Percentiles rank a stretch among this genome's conserved stretches.
These are phyloP conservation scores for Allophyes oxyacanthae DNA, from an alignment of 2,888 invertebrate genomes.

Conservation along the genomic window DNA sequence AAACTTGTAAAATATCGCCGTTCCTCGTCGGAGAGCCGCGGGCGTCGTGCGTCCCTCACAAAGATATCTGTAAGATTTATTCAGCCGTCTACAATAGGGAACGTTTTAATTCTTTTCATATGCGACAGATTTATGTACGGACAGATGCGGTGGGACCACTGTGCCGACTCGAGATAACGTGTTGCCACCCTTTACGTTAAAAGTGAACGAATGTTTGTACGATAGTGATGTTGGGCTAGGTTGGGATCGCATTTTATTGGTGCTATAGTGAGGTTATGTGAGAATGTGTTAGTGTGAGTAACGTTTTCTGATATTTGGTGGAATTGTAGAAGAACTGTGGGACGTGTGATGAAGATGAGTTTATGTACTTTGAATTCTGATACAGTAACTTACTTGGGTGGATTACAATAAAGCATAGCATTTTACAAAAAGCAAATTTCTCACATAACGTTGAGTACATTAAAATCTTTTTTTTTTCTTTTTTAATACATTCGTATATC, in stretches of 20 bases:
- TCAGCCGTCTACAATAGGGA: constrained; percentile 85
- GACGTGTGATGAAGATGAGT: background rate
- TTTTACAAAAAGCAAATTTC: too few relatives aligned
- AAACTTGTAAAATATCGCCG: constrained; percentile 92
- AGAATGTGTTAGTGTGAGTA: constrained; percentile 22
- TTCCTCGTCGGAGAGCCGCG: constrained; percentile 80
- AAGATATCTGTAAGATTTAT: constrained; percentile 88
- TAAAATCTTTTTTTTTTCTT: too few relatives aligned
- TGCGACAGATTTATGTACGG: constrained; percentile 87
- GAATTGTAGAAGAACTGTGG: background rate
- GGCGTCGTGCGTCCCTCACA: constrained; percentile 84
- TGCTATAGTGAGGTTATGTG: constrained; percentile 29
- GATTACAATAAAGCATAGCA: too few relatives aligned
- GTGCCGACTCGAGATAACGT: constrained; percentile 71
- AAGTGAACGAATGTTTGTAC: constrained; percentile 59
- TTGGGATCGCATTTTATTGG: constrained; percentile 36
- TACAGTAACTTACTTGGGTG: too few relatives aligned
- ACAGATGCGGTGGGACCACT: constrained; percentile 79
- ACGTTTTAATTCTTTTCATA: constrained; percentile 89
- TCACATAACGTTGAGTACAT: too few relatives aligned
- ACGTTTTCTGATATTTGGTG: constrained; percentile 13
- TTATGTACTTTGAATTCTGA: too few relatives aligned
- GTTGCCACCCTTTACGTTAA: constrained; percentile 72
- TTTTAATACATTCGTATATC: too few relatives aligned
- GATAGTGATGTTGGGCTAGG: constrained; percentile 55